A percentile compares a stretch with the other conserved stretches of the same genome.
Evolutionary conservation across 2,888 invertebrate species (phyloP).

Genomic region (Drosophila pseudotakahashii): DNA sequence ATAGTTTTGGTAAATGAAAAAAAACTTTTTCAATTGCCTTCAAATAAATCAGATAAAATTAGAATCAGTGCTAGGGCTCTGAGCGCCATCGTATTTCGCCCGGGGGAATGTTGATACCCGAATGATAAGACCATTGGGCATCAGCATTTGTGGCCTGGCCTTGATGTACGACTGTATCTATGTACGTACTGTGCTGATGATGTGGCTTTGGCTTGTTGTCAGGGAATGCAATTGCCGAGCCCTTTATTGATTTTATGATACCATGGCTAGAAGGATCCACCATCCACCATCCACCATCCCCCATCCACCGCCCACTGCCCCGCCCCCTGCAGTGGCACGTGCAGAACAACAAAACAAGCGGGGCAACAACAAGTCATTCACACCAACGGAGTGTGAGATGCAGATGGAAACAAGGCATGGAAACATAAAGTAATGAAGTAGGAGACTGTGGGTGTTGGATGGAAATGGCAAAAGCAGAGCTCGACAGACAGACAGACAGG

Average conservation of each 20-base stretch:
- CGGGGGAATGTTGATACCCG: constrained; percentile 25
- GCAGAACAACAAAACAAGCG: constrained; percentile 27
- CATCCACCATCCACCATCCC: constrained; percentile 35
- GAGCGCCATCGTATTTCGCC: background rate
- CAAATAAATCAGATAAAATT: too few relatives aligned
- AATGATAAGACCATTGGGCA: constrained; percentile 35
- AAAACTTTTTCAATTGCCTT: too few relatives aligned
- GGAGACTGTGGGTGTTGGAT: constrained; percentile 1
- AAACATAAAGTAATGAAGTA: background rate
- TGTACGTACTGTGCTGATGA: constrained; percentile 12
- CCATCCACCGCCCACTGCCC: constrained; percentile 4
- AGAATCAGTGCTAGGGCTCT: background rate
- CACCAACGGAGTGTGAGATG: constrained; percentile 42
- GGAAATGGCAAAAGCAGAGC: constrained; percentile 13
- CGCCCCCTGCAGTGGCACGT: constrained; percentile 56
- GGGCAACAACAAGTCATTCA: constrained; percentile 64
- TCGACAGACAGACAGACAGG: constrained; percentile 3
- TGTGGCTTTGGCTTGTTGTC: constrained; percentile 34
- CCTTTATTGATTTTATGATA: constrained; percentile 63
- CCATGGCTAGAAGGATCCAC: constrained; percentile 13
- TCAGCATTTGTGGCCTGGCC: constrained; percentile 33
- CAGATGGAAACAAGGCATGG: background rate
- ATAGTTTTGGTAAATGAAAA: too few relatives aligned
- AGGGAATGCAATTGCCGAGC: constrained; percentile 66
- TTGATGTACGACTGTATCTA: constrained; percentile 14